phyloP scores from a whole-genome alignment of 2,113 vertebrate species.

The Xiphorhynchus elegans region DNA sequence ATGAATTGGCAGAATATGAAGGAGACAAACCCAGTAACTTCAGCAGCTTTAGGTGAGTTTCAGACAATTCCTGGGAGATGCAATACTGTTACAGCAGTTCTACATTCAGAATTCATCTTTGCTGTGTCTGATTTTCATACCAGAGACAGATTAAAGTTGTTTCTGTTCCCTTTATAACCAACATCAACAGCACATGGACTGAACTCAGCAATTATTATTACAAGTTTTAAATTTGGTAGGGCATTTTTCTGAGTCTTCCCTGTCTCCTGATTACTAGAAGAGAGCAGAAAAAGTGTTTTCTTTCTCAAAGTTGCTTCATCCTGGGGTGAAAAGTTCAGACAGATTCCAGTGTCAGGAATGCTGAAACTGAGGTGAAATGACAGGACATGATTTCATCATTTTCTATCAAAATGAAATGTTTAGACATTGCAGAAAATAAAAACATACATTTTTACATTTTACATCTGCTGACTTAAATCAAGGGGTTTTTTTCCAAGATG shows the following conservation, averaged over 20 bases:
- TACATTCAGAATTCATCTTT: not conserved
- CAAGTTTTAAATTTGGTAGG: not conserved
- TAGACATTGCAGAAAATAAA: constrained; percentile 7
- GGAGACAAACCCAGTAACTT: not conserved
- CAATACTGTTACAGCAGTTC: not conserved
- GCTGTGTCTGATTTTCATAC: not conserved
- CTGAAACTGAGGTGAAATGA: constrained; percentile 20
- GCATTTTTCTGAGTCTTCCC: not conserved
- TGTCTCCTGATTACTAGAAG: not conserved
- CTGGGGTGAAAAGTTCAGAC: constrained; percentile 19
- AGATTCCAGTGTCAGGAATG: not conserved
- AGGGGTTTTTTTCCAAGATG: not conserved
- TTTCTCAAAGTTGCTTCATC: not conserved
- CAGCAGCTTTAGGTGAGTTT: not conserved
- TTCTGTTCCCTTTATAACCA: not conserved
- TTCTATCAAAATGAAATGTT: constrained; percentile 35
- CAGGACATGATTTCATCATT: constrained; percentile 1
- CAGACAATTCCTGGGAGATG: not conserved
- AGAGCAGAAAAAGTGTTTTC: not conserved
- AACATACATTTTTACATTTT: not conserved
- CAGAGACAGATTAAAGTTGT: not conserved
- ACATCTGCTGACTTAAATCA: constrained; percentile 5
- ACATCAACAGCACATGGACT: not conserved
- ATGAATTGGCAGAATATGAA: not conserved
- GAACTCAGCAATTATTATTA: not conserved